Evolutionary conservation across 2,113 vertebrate genomes (phyloP).

Genomic region (Fregata magnificens): DNA sequence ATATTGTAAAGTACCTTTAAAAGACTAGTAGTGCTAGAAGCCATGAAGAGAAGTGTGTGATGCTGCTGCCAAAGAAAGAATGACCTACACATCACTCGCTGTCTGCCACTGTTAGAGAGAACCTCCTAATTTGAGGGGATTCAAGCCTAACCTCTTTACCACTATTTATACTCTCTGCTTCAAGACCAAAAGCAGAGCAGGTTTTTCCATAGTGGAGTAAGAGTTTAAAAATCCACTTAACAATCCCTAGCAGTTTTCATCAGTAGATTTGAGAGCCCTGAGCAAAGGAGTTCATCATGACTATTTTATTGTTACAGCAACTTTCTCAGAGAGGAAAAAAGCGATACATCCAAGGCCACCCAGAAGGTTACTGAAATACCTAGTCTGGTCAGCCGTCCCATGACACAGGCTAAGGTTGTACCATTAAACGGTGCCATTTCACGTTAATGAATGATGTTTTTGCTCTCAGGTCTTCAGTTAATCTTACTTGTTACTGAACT

Average conservation of each 20-base stretch:
- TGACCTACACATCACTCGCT: not conserved
- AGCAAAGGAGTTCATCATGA: not conserved
- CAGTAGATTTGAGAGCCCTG: not conserved
- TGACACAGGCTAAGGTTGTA: not conserved
- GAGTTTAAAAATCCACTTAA: not conserved
- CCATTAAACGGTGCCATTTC: not conserved
- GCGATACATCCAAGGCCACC: not conserved
- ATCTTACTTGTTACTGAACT: not conserved
- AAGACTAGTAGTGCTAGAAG: not conserved
- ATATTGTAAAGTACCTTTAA: not conserved
- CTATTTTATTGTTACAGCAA: not conserved
- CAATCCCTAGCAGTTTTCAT: not conserved
- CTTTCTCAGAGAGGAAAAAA: not conserved
- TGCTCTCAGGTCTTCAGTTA: not conserved
- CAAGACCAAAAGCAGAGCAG: not conserved
- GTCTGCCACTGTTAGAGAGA: not conserved
- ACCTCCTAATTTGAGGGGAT: not conserved
- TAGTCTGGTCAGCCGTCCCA: not conserved
- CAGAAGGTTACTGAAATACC: conserved; percentile 1
- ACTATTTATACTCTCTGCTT: not conserved
- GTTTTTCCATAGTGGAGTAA: not conserved
- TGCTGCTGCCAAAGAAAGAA: not conserved
- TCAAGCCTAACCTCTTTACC: not conserved
- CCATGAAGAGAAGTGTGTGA: not conserved
- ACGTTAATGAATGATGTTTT: not conserved